phyloP scores from a whole-genome alignment of 2,113 vertebrate genomes.

The Zosterops lateralis region DNA sequence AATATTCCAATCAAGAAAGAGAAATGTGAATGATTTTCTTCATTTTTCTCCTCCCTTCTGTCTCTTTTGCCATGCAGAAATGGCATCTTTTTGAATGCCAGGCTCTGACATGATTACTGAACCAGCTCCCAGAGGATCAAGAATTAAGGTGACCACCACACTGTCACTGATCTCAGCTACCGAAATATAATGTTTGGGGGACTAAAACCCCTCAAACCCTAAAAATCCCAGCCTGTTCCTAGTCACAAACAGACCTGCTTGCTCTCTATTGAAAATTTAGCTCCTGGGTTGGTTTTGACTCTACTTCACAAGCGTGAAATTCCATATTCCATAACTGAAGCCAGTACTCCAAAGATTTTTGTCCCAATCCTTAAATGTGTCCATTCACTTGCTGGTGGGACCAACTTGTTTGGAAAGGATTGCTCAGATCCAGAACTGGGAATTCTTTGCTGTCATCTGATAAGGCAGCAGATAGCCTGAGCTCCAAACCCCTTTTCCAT shows the following conservation, averaged over 20 bases:
- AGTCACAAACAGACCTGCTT: not conserved
- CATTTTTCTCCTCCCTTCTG: not conserved
- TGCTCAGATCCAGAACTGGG: not conserved
- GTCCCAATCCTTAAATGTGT: not conserved
- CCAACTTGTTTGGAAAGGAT: not conserved
- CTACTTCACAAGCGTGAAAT: not conserved
- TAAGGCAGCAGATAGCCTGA: not conserved
- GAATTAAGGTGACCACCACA: not conserved
- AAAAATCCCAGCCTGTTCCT: not conserved
- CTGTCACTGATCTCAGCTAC: not conserved
- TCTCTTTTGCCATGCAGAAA: not conserved
- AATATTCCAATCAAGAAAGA: not conserved
- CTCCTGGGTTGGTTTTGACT: not conserved
- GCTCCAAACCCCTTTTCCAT: not conserved
- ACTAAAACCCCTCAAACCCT: not conserved
- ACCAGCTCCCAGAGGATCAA: not conserved
- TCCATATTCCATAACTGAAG: too few species aligned
- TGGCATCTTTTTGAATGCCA: not conserved
- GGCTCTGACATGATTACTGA: not conserved
- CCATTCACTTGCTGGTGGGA: not conserved
- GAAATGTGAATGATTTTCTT: not conserved
- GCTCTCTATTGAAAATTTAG: not conserved
- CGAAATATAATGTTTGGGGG: rapidly evolving
- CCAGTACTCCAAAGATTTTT: not conserved
- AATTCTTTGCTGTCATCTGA: not conserved